A percentile compares a stretch with the other conserved stretches of the same genome.
Evolutionary conservation across 2,888 invertebrate genomes (phyloP).

Genomic region (Timema podura): DNA sequence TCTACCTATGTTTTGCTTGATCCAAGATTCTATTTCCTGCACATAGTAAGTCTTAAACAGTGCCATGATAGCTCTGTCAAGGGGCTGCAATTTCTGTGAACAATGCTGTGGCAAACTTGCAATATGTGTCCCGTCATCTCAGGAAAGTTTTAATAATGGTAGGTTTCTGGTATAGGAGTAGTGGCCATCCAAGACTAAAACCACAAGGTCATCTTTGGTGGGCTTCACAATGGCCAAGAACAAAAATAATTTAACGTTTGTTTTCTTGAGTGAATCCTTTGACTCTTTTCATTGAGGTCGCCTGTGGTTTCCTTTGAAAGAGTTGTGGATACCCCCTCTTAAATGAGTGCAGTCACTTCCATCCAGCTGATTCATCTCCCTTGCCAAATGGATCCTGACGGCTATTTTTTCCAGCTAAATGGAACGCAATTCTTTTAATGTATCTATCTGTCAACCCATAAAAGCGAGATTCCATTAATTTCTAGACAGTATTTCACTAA

Average conservation of each 20-base stretch:
- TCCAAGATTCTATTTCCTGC: background rate
- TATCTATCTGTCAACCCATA: background rate
- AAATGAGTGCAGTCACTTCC: slow-evolving; percentile 4
- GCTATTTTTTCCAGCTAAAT: too few relatives aligned
- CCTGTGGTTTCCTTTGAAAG: background rate
- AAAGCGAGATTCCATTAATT: background rate
- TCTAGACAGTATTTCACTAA: background rate
- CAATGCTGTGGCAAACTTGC: background rate
- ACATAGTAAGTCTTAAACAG: background rate
- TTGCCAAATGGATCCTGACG: background rate
- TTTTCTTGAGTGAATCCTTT: slow-evolving; percentile 2
- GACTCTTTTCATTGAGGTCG: too few relatives aligned
- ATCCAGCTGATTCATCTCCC: background rate
- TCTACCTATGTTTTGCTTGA: background rate
- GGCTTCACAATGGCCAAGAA: background rate
- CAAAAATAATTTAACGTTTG: background rate
- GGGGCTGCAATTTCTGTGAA: too few relatives aligned
- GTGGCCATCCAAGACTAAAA: slow-evolving; percentile 28
- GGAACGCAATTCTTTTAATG: background rate
- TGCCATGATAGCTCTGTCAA: too few relatives aligned
- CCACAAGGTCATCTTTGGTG: slow-evolving; percentile 1
- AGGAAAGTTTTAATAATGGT: background rate
- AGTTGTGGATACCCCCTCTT: background rate
- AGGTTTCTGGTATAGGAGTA: slow-evolving; percentile 28
- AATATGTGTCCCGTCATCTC: background rate